phyloP scores from a whole-genome alignment of 2,888 invertebrate genomes.

The Cephus spinipes region DNA sequence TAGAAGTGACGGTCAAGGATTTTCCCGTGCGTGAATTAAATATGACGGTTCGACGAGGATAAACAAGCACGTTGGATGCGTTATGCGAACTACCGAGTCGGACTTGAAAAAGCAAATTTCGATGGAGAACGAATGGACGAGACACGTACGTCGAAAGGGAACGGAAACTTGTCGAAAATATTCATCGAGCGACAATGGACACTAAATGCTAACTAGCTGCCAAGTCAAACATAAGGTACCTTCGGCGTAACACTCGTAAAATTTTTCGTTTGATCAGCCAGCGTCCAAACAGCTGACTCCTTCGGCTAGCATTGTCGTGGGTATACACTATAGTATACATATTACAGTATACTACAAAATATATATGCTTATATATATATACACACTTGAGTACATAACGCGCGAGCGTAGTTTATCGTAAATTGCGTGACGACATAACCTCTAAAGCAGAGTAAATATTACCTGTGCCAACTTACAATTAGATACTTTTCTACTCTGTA shows the following conservation, averaged over 20 bases:
- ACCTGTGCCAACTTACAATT: not conserved
- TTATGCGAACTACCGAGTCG: not conserved
- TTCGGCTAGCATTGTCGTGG: not conserved
- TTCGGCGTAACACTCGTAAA: not conserved
- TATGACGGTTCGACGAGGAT: not conserved
- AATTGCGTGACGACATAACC: not conserved
- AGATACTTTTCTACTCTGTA: not conserved
- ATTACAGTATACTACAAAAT: not conserved
- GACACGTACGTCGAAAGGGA: constrained; percentile 11
- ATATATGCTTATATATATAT: too few relatives aligned
- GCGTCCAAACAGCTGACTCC: not conserved
- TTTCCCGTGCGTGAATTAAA: not conserved
- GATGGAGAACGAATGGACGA: not conserved
- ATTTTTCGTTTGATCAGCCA: not conserved
- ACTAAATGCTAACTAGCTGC: constrained; percentile 17
- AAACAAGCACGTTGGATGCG: not conserved
- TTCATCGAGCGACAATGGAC: constrained; percentile 21
- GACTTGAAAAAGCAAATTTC: not conserved
- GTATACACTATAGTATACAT: not conserved
- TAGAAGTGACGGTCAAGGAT: not conserved
- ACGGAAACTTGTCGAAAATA: constrained; percentile 20
- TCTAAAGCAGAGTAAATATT: not conserved
- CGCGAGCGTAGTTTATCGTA: not conserved
- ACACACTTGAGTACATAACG: not conserved
- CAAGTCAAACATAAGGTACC: constrained; percentile 12